A percentile compares a stretch with the other conserved stretches of the same genome.
These are phyloP conservation scores for Lamprotornis superbus DNA, from an alignment of 2,113 vertebrate species.

Conservation along the genomic window DNA sequence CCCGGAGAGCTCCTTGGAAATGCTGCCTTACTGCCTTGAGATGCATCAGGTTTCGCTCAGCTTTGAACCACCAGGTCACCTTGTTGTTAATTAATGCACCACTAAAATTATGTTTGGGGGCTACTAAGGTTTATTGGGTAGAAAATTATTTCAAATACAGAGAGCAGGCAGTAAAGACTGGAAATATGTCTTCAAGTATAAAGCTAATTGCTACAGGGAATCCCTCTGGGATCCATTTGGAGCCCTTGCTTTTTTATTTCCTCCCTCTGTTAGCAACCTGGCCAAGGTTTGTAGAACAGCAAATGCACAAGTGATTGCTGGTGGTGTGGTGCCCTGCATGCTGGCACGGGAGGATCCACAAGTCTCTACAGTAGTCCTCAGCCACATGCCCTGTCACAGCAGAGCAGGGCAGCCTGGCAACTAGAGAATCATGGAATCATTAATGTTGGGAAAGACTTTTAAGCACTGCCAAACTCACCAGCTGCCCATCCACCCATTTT, in stretches of 20 bases:
- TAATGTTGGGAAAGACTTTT: background rate
- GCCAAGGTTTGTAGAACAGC: conserved; percentile 54
- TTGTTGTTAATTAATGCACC: conserved; percentile 57
- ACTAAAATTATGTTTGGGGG: conserved; percentile 57
- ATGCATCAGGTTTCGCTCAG: background rate
- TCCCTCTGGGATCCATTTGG: conserved; percentile 65
- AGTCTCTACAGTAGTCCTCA: background rate
- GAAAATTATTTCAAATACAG: conserved; percentile 66
- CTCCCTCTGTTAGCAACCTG: conserved; percentile 42
- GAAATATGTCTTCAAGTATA: conserved; percentile 57
- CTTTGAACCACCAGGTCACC: background rate
- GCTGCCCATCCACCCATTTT: background rate
- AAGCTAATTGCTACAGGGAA: conserved; percentile 60
- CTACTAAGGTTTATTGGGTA: conserved; percentile 64
- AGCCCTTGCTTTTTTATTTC: conserved; percentile 56
- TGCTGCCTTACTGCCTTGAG: background rate
- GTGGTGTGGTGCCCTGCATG: background rate
- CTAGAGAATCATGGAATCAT: accelerated
- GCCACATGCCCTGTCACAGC: background rate
- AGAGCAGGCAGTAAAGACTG: conserved; percentile 59
- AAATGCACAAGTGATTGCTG: background rate
- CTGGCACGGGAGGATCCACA: background rate
- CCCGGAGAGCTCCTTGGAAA: background rate
- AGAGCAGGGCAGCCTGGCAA: background rate
- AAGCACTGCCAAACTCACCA: background rate